Evolutionary conservation across 2,113 vertebrate species (phyloP), one percentile per base, ranked within the genome.

Genomic region (Haplotaxodon microlepis): DNA sequence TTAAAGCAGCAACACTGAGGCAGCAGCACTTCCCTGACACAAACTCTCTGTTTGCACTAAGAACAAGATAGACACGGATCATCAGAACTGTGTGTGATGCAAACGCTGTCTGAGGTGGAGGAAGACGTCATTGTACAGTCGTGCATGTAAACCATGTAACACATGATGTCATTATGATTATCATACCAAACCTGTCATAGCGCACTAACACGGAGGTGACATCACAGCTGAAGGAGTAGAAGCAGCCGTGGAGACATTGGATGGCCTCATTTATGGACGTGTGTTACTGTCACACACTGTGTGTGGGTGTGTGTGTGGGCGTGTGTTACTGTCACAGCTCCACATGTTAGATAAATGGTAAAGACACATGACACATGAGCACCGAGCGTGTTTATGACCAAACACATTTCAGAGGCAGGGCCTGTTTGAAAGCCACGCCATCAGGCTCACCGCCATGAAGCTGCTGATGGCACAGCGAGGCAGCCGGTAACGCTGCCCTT

Each of bases 151-250:
- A 81, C 16, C 79, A 47, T 42, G 34, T 71, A 78, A 84, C 80
- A 78, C 61, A 90, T 12, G 6, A 69, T 47, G 59, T 69, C 50
- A 56, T 54, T 53, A 81, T 69, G 45, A 86, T 87, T 10, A 45
- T 82, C 36, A 34, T 5, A 80, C 10, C 27, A 9, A 57, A 82
- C 45, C 27, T 86, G 88, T 97, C 96, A 97, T 96, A 95, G 96
- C 95, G 96, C 82, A 96, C 96, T 94, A 87, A 53, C 38, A 45
- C 96, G 96, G 95, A 96, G 31, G 31, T 31, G 19, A 31, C 24
- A 85, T 85, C 51, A 7, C 38, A 78, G 56, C 38, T 27, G 1
- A 2, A 17, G 34, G 59, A 71, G 36, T 14, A 84, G 40, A 79
- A 78, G 85, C 84, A 90, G 88, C 82, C 50, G 80, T 84, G 73